These are phyloP conservation scores for Trididemnum miniatum DNA, from an alignment of 23 tunicate species.

Conservation along the genomic window DNA sequence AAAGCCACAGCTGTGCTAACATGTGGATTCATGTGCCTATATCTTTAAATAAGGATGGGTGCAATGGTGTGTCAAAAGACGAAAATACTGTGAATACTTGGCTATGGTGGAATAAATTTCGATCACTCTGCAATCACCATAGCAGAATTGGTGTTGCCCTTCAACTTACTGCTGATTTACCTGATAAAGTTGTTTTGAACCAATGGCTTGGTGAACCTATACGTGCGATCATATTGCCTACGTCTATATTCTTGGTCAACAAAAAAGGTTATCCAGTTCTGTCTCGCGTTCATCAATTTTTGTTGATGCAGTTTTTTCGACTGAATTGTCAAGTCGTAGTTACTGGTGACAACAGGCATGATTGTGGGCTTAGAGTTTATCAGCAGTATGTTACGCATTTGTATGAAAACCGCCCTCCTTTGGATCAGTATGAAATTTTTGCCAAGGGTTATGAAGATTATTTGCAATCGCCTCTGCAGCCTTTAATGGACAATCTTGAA, in stretches of 20 bases:
- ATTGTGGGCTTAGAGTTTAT: conserved; percentile 44
- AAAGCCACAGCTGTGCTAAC: conserved; percentile 51
- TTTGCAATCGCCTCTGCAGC: conserved; percentile 94
- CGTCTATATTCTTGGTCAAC: conserved; percentile 63
- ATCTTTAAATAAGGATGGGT: background rate
- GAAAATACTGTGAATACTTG: conserved; percentile 33
- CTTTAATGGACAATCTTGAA: conserved; percentile 97
- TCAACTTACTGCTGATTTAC: conserved; percentile 73
- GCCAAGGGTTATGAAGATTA: conserved; percentile 85
- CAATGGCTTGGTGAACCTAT: conserved; percentile 97
- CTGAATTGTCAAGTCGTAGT: conserved; percentile 74
- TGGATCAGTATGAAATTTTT: conserved; percentile 69
- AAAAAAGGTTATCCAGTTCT: conserved; percentile 94
- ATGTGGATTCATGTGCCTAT: conserved; percentile 77
- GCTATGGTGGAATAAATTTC: conserved; percentile 92
- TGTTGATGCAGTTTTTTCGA: conserved; percentile 56
- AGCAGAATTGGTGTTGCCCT: conserved; percentile 62
- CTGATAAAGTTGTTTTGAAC: conserved; percentile 37
- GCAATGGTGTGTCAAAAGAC: conserved; percentile 15
- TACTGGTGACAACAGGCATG: conserved; percentile 28
- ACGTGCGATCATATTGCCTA: conserved; percentile 50
- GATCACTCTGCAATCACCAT: conserved; percentile 64
- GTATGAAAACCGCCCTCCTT: conserved; percentile 42
- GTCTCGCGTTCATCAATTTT: conserved; percentile 74
- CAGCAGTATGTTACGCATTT: conserved; percentile 72